These are phyloP conservation scores for Muschampia plurimacula DNA, from an alignment of 2,888 invertebrate genomes.

Conservation along the genomic window DNA sequence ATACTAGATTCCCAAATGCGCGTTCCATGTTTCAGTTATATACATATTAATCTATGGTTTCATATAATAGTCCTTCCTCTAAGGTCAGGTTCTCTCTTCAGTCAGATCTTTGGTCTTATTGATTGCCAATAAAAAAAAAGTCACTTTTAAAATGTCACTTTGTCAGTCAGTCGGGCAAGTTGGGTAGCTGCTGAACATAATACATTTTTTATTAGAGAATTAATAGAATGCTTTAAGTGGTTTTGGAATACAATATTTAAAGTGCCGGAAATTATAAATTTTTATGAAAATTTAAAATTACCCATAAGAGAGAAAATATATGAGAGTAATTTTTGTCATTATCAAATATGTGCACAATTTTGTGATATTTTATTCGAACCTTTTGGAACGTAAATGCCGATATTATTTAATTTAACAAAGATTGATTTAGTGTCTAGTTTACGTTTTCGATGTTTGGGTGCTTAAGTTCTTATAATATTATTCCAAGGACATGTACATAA, in stretches of 20 bases:
- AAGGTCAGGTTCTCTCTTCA: no score
- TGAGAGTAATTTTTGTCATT: constrained; percentile 32
- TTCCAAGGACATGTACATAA: constrained; percentile 83
- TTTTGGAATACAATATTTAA: background rate
- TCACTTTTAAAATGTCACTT: constrained; percentile 35
- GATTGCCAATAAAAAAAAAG: constrained; percentile 38
- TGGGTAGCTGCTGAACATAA: constrained; percentile 15
- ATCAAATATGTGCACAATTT: constrained; percentile 27
- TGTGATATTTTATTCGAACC: constrained; percentile 31
- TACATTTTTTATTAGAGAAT: constrained; percentile 8
- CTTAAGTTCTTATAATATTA: constrained; percentile 66
- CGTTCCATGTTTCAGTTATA: background rate
- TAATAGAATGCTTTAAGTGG: background rate
- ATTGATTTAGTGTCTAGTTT: constrained; percentile 35
- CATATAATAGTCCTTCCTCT: no score
- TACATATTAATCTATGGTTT: no score
- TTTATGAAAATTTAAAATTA: constrained; percentile 24
- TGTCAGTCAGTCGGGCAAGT: constrained; percentile 34
- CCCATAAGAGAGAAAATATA: constrained; percentile 1
- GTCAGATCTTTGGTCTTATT: constrained; percentile 8
- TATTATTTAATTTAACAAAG: constrained; percentile 9
- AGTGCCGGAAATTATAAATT: constrained; percentile 3
- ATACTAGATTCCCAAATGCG: no score
- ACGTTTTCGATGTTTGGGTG: constrained; percentile 68
- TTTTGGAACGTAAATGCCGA: constrained; percentile 19